phyloP scores from a whole-genome alignment of 2,113 vertebrate genomes.

The Gila orcuttii region DNA sequence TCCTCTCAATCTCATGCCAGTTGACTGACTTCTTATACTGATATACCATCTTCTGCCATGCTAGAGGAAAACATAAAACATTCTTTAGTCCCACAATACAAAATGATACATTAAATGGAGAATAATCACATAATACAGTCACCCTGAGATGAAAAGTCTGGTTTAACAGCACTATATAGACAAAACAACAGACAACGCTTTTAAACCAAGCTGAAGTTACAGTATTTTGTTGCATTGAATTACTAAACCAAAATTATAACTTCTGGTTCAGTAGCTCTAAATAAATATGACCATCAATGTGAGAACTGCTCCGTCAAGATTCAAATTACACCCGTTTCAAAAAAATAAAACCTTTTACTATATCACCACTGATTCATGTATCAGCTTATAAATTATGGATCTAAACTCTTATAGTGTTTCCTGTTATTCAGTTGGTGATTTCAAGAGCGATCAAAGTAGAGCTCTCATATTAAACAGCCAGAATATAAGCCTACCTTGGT shows the following conservation, averaged over 20 bases:
- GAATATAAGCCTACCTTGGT: too few species aligned
- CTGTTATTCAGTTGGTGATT: background rate
- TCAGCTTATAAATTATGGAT: background rate
- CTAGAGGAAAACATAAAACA: background rate
- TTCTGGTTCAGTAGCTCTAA: background rate
- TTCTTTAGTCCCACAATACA: background rate
- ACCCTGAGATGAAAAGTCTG: background rate
- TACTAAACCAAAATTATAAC: background rate
- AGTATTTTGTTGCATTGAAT: background rate
- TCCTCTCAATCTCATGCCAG: background rate
- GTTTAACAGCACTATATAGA: background rate
- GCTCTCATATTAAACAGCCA: background rate
- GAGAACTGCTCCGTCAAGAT: background rate
- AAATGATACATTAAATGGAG: background rate
- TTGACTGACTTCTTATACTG: conserved; percentile 6
- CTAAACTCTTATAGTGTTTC: background rate
- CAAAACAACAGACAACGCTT: background rate
- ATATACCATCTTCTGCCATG: too few species aligned
- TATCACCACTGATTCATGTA: background rate
- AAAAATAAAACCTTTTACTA: background rate
- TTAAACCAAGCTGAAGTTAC: background rate
- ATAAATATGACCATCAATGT: background rate
- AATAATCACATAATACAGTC: background rate
- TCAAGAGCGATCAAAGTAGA: conserved; percentile 50
- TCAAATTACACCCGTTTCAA: background rate